Evolutionary conservation across 2,888 invertebrate species (phyloP), one percentile per base, ranked within the genome.

Genomic region (Acrobeloides nanus): DNA sequence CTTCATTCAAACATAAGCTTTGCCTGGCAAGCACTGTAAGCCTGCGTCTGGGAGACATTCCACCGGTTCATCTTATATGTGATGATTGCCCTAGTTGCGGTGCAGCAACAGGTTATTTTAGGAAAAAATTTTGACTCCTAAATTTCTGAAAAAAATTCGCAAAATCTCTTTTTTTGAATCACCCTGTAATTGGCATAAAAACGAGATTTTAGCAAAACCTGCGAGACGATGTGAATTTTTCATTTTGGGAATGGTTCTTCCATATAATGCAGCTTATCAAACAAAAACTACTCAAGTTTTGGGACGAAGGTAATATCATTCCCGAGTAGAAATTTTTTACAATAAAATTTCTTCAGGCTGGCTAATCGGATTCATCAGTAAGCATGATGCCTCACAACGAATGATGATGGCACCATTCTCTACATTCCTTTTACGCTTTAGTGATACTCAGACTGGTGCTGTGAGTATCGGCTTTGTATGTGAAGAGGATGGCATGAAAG

Each of bases 361-460:
- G 84, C 78, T 81, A 40, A 64, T 76, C 51, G 95, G 95, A 20
- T 97, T 97, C 77, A 85, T 95, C n/a, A 84, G 88, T 64, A 90
- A 93, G 78, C 84, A 83, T 67, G 85, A 88, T 68, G 87, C 92
- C 0, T 90, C 90, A 7, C 54, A 64, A 38, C 37, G 54, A 5
- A 69, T 69, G 69, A 48, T 60, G 17, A 52, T 53, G 44, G 49
- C 49, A 15, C 61, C 60, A 4, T 61, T 62, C 21, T 48, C 64
- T 0, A 90, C 92, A 0, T 97, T 97, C 77, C 79, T 97, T 48
- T 81, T 95, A 46, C 80, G 97, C 2, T 97, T 93, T 79, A 90
- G 89, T 0, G 97, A 97, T 74, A 90, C 89, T 0, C 92, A 92
- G 76, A 81, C 89, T 10, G 95, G 95, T 17, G 71, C 74, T 6